A percentile compares a stretch with the other conserved stretches of the same genome.
Evolutionary conservation across 2,797 vertebrate species (phyloP).

Genomic region (Sebastes alutus): DNA sequence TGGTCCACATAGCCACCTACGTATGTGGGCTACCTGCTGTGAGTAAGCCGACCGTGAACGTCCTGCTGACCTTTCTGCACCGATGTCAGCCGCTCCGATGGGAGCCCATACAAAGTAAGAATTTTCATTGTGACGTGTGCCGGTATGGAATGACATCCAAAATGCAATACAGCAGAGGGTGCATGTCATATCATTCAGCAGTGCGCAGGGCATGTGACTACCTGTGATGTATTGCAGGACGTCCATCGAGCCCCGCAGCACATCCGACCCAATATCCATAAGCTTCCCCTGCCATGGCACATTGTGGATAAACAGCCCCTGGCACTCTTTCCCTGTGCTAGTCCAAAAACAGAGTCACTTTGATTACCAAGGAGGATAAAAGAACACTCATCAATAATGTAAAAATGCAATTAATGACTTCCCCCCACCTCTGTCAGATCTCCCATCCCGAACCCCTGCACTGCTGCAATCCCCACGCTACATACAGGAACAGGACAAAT

Average conservation of each 20-base stretch:
- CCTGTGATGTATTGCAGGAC: conserved; percentile 38
- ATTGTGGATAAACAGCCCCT: conserved; percentile 71
- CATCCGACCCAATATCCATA: conserved; percentile 8
- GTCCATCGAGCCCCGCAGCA: conserved; percentile 13
- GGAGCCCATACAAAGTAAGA: background rate
- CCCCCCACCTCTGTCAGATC: conserved; percentile 78
- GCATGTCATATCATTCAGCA: conserved; percentile 16
- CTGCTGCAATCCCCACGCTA: conserved; percentile 22
- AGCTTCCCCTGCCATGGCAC: conserved; percentile 48
- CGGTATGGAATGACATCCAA: conserved; percentile 24
- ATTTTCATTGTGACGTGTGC: conserved; percentile 1
- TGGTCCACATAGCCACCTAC: background rate
- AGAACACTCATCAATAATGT: conserved; percentile 84
- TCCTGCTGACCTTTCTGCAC: conserved; percentile 64
- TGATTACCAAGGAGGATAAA: conserved; percentile 75
- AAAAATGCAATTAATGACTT: conserved; percentile 82
- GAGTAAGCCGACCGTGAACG: conserved; percentile 45
- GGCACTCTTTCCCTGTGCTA: conserved; percentile 48
- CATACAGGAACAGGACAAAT: conserved; percentile 71
- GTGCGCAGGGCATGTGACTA: conserved; percentile 14
- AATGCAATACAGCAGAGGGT: conserved; percentile 18
- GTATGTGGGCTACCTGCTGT: conserved; percentile 45
- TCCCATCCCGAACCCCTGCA: conserved; percentile 59
- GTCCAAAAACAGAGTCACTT: conserved; percentile 68
- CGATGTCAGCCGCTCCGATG: conserved; percentile 40